A percentile compares a stretch with the other conserved stretches of the same genome.
Evolutionary conservation across 23 tunicate species (phyloP).

Genomic region (Diplosoma virens): DNA sequence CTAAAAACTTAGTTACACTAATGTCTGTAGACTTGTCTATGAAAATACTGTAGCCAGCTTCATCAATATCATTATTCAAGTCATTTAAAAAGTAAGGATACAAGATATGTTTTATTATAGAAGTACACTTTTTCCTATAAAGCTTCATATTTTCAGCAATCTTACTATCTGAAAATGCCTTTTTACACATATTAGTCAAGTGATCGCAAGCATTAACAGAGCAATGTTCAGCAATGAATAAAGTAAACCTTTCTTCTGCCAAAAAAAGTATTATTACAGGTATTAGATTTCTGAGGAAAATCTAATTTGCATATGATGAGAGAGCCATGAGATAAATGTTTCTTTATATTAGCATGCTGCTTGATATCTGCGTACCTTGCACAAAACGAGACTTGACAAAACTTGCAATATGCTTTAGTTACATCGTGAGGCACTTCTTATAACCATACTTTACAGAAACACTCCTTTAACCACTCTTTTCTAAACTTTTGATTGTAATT

Average conservation of each 20-base stretch:
- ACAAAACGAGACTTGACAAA: too few species aligned
- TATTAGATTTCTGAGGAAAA: too few species aligned
- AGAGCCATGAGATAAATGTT: too few species aligned
- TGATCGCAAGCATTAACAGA: not conserved
- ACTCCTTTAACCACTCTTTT: not conserved
- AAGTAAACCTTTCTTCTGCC: not conserved
- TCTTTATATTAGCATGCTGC: too few species aligned
- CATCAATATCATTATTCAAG: not conserved
- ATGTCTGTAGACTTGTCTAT: not conserved
- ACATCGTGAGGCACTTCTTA: not conserved
- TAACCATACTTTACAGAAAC: not conserved
- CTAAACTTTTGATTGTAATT: not conserved
- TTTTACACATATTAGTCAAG: not conserved
- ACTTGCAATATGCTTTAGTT: too few species aligned
- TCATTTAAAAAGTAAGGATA: not conserved
- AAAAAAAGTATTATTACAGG: not conserved
- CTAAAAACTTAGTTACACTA: not conserved
- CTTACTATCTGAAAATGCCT: not conserved
- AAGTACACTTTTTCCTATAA: not conserved
- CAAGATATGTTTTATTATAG: not conserved
- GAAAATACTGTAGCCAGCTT: not conserved
- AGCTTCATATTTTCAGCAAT: not conserved
- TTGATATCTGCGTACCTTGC: too few species aligned
- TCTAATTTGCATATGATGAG: too few species aligned
- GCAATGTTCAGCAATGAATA: not conserved